Evolutionary conservation across 1,140 invertebrate species (phyloP), one percentile per base, ranked within the genome.

Genomic region (Nasonia vitripennis): DNA sequence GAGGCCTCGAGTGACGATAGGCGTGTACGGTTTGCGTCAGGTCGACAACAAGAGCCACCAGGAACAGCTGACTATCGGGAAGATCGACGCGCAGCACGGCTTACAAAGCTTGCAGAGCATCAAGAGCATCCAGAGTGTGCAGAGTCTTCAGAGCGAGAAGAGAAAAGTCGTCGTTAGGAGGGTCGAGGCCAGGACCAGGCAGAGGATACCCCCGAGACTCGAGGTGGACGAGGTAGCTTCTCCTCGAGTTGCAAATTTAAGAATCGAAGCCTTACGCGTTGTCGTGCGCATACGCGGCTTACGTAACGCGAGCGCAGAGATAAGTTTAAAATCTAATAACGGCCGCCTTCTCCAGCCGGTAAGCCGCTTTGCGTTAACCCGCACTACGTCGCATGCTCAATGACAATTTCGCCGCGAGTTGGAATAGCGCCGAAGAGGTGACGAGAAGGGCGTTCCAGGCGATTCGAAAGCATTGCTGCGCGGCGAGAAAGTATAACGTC

Each of bases 1-100:
- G 20, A 87, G 88, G 67, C 86, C 92, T 5, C 91, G 91, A 87
- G 91, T 93, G 67, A 93, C 88, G 20, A 93, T 93, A 85, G 93
- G 93, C 0, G 91, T 93, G 48, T 93, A 93, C 85, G 92, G 93
- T 9, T 90, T 90, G 41, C 78, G 85, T 20, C 74, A 86, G 75
- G 51, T 78, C 62, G 86, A 86, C 41, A 73, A 78, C 74, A 45
- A 41, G 55, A 23, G 67, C 27, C 51, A 14, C 20, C 12, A 80
- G 55, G 10, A 37, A 10, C 11, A 80, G 9, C 55, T 34, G 27
- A 77, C 20, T 2, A 75, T 37, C 9, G 37, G 20, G 9, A 75
- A 55, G 6, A n/a, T 62, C 55, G 55, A 62, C 20, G 41, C 9
- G 41, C 41, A 45, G 41, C 55, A 62, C 6, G 55, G 55, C 55